Evolutionary conservation across 2,797 vertebrate genomes (phyloP).

Genomic region (Ptychobarbus kaznakovi): DNA sequence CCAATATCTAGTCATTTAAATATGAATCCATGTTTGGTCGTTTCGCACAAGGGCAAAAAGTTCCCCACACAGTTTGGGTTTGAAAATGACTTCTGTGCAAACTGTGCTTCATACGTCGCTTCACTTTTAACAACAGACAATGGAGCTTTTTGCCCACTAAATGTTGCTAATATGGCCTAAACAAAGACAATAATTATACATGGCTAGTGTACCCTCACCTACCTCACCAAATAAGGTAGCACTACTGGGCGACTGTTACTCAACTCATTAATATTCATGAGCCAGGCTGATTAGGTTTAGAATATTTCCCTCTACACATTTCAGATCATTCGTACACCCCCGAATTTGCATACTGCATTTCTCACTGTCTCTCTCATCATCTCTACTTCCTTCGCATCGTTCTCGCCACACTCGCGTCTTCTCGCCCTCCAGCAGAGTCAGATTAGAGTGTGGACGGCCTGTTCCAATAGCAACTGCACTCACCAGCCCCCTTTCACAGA

Average conservation of each 20-base stretch:
- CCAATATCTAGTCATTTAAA: not conserved
- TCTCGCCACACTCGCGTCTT: constrained; percentile 33
- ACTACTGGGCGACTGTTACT: not conserved
- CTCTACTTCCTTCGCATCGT: constrained; percentile 10
- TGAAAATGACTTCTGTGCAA: not conserved
- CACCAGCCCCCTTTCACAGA: constrained; percentile 32
- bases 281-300: not conserved
- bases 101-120: not conserved
- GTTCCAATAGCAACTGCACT: constrained; percentile 37
- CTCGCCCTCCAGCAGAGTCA: constrained; percentile 49
- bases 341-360: not conserved
- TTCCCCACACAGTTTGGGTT: not conserved
- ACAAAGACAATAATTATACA: not conserved
- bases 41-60: not conserved
- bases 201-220: not conserved
- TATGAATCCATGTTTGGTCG: not conserved
- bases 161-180: not conserved
- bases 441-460: constrained; percentile 45
- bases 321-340: not conserved
- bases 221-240: not conserved
- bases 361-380: constrained; percentile 21
- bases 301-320: not conserved
- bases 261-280: constrained; percentile 23
- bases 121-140: not conserved
- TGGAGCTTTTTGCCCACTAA: not conserved